phyloP scores from a whole-genome alignment of 2,888 invertebrate genomes.

The Rhyacophila evoluta region DNA sequence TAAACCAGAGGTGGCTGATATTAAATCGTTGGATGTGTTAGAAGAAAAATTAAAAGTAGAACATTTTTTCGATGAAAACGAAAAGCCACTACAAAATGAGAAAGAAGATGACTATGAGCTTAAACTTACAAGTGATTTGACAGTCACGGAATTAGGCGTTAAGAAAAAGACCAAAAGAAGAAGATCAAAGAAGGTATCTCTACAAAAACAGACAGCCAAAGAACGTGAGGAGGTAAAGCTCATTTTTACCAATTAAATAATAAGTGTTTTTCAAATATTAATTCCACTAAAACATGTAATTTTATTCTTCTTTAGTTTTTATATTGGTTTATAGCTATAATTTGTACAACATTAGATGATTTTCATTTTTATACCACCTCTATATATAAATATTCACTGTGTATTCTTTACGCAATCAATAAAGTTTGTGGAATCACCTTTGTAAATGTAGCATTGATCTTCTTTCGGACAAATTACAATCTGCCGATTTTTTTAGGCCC shows the following conservation, averaged over 20 bases:
- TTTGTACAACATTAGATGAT: no score
- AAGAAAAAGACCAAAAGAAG: conserved; percentile 60
- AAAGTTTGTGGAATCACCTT: no score
- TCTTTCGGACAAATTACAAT: no score
- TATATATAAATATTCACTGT: no score
- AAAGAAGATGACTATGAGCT: conserved; percentile 56
- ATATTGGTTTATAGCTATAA: no score
- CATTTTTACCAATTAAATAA: no score
- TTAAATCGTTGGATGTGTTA: background rate
- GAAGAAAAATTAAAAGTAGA: background rate
- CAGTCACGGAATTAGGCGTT: conserved; percentile 62
- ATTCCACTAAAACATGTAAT: no score
- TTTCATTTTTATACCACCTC: no score
- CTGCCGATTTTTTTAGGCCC: conserved; percentile 77
- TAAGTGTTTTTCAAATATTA: no score
- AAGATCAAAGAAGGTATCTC: conserved; percentile 64
- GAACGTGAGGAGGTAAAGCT: conserved; percentile 65
- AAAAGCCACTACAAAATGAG: background rate
- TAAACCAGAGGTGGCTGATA: background rate
- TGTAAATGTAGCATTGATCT: no score
- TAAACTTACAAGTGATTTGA: conserved; percentile 64
- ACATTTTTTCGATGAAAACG: conserved; percentile 23
- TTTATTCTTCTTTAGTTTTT: no score
- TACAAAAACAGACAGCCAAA: conserved; percentile 67
- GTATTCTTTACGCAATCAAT: no score